Percentiles rank a stretch among this genome's conserved stretches.
phyloP scores from a whole-genome alignment of 37 sponge, comb jelly and placozoan species.

The Lycopodina hypogea region DNA sequence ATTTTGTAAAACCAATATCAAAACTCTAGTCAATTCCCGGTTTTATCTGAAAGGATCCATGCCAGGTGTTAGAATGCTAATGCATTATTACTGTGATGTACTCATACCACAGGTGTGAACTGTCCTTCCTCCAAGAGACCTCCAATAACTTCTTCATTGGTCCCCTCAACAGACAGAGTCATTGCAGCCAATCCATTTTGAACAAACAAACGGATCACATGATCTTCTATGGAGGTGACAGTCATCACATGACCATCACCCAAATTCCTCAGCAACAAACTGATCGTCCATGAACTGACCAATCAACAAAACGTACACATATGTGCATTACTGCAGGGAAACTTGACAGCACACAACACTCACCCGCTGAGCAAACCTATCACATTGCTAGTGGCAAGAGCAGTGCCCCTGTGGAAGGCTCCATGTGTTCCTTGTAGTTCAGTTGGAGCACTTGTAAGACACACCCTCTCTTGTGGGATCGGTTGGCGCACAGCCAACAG shows the following conservation, averaged over 20 bases:
- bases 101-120: constrained; percentile 10
- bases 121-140: not conserved
- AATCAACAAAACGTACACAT: not conserved
- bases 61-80: too few species aligned
- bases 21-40: too few species aligned
- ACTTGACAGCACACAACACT: not conserved
- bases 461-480: not conserved
- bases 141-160: not conserved
- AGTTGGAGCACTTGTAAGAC: constrained; percentile 7
- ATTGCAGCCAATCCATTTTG: not conserved
- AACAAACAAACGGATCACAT: constrained; percentile 4
- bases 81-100: not conserved
- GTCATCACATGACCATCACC: constrained; percentile 23
- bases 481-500: constrained; percentile 15
- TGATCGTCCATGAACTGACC: constrained; percentile 29
- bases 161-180: not conserved
- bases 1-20: not conserved
- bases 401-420: constrained; percentile 33
- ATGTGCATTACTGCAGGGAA: not conserved
- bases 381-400: constrained; percentile 28
- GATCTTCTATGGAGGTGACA: constrained; percentile 2
- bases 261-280: constrained; percentile 5
- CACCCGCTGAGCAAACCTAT: constrained; percentile 23
- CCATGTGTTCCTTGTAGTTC: constrained; percentile 18
- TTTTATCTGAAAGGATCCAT: too few species aligned